Percentiles rank a stretch among this genome's conserved stretches.
Conservation (phyloP, 2,113 vertebrate genomes). For the Myodes glareolus region DNA sequence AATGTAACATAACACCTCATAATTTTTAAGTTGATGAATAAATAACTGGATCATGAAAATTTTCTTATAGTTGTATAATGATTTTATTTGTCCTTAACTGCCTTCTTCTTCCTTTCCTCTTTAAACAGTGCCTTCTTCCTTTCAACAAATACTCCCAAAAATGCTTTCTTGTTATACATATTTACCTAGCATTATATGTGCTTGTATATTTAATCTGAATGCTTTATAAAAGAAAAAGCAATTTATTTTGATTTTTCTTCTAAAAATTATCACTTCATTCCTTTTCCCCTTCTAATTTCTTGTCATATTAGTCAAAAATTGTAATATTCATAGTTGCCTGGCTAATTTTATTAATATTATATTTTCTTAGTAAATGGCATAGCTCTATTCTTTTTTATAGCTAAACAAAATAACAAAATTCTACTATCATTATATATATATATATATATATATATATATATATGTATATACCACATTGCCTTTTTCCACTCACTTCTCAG, state of each 20-base stretch:
- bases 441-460: no score
- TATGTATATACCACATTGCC: no score
- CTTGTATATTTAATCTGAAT: not conserved
- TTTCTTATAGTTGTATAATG: no score
- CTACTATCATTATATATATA: not conserved
- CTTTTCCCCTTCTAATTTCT: not conserved
- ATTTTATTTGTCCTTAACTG: no score
- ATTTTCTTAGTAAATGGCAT: not conserved
- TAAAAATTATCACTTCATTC: not conserved
- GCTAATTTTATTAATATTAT: not conserved
- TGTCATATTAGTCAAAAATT: not conserved
- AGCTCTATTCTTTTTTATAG: not conserved
- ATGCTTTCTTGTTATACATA: no score
- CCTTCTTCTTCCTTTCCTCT: not conserved
- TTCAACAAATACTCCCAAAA: not conserved
- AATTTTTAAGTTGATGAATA: not conserved
- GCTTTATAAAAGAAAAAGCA: not conserved
- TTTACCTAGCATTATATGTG: not conserved
- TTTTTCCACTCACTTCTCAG: not conserved
- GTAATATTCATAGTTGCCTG: no score
- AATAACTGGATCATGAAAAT: not conserved
- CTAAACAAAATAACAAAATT: not conserved
- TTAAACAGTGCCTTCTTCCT: no score
- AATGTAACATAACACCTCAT: not conserved
- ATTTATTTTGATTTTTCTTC: not conserved